Base-by-base conservation (phyloP, 1,140 invertebrate genomes). In the Dinoponera quadriceps region DNA sequence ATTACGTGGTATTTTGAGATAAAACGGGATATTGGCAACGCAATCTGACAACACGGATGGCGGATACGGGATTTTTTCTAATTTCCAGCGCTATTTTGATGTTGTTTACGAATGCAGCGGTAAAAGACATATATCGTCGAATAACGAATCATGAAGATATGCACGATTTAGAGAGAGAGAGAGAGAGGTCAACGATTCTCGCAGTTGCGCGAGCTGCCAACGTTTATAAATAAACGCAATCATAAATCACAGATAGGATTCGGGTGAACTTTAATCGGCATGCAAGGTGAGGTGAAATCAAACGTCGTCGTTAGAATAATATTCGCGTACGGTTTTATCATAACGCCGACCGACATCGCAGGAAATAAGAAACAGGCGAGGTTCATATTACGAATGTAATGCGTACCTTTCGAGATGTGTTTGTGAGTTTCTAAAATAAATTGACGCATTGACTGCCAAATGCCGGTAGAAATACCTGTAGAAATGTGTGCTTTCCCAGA, bases 51-150 rank as follows among this genome's bases (percentile, higher is more conserved):
- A 69, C 69, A 51, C 16, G 20, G 63, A 73, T 62, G n/a, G 59
- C 44, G 22, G 29, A 60, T 51, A 74, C 20, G 18, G 29, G 14
- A 2, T 60, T 57, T 55, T 3, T 78, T 73, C 73, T 27, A 73
- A 60, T 48, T 69, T 2, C 20, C n/a, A 60, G 3, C n/a, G 44
- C 69, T 72, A 74, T 74, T 73, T 82, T 55, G 18, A 62, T 5
- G 44, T 86, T 83, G 86, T 86, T 87, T 87, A 86, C 86, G 33
- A 65, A 71, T 84, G 55, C 65, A 13, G 18, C n/a, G n/a, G 59
- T 20, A n/a, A 48, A 62, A 9, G 5, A 33, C 51, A 48, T 57
- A 80, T 57, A 71, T 27, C 18, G 14, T 20, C 3, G n/a, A n/a
- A n/a, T 2, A 22, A 55, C 22, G 29, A 65, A 16, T 62, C n/a